Percentiles rank a stretch among this genome's conserved stretches.
phyloP scores from a whole-genome alignment of 2,113 vertebrate genomes.

The Chamaea fasciata region DNA sequence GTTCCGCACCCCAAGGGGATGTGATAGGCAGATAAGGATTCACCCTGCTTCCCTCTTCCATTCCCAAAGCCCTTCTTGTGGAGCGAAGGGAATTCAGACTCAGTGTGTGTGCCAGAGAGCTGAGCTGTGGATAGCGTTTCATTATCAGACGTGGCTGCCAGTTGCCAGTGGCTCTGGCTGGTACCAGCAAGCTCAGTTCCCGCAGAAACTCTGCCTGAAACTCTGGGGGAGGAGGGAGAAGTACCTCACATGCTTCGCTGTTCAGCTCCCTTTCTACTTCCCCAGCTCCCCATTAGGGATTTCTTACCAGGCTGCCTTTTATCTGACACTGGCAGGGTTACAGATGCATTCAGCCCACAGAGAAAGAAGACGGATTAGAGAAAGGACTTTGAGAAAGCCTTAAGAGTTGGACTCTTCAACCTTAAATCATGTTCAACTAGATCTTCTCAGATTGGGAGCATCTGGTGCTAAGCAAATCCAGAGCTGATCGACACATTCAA shows the following conservation, averaged over 20 bases:
- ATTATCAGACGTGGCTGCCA: constrained; percentile 44
- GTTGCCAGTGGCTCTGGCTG: constrained; percentile 60
- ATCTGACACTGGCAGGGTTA: constrained; percentile 65
- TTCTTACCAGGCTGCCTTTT: constrained; percentile 67
- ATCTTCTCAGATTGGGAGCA: constrained; percentile 61
- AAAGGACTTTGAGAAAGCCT: constrained; percentile 58
- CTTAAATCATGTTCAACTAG: constrained; percentile 51
- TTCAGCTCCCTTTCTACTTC: constrained; percentile 41
- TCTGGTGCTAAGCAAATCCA: constrained; percentile 56
- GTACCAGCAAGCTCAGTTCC: constrained; percentile 52
- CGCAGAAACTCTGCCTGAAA: constrained; percentile 57
- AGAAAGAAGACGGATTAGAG: constrained; percentile 60
- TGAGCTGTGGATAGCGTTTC: not conserved
- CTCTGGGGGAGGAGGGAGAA: constrained; percentile 40
- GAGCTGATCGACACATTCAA: constrained; percentile 55
- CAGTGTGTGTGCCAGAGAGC: not conserved
- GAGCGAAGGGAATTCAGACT: constrained; percentile 16
- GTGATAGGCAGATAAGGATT: constrained; percentile 49
- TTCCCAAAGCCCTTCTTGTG: not conserved
- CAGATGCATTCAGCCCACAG: constrained; percentile 61
- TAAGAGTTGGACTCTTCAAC: constrained; percentile 43
- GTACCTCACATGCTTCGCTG: constrained; percentile 28
- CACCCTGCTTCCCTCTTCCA: constrained; percentile 32
- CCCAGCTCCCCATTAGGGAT: constrained; percentile 30
- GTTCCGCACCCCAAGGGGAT: constrained; percentile 9